Evolutionary conservation across 2,888 invertebrate genomes (phyloP).

Genomic region (Caenorhabditis drosophilae): DNA sequence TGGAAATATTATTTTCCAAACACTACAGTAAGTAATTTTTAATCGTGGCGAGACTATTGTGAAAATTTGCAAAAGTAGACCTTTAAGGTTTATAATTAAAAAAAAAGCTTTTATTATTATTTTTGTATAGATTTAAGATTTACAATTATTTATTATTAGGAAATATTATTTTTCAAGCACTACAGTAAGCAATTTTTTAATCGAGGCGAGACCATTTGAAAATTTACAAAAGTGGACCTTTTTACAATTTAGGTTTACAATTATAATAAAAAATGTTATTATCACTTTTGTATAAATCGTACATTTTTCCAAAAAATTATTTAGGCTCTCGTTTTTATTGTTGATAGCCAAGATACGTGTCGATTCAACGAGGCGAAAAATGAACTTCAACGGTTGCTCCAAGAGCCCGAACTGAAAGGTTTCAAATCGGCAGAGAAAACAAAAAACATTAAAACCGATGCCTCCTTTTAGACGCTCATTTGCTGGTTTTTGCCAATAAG

Average conservation of each 20-base stretch:
- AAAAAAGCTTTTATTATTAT: too few relatives aligned
- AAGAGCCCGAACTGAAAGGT: slow-evolving; percentile 3
- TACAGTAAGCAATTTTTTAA: background rate
- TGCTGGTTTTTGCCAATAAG: slow-evolving; percentile 38
- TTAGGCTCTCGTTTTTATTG: slow-evolving; percentile 36
- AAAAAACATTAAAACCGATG: too few relatives aligned
- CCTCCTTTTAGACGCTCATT: slow-evolving; percentile 14
- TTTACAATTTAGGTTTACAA: too few relatives aligned
- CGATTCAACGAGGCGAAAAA: slow-evolving; percentile 19
- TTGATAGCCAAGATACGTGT: slow-evolving; percentile 26
- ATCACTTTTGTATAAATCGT: too few relatives aligned
- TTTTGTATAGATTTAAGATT: too few relatives aligned
- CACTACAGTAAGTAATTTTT: slow-evolving; percentile 21
- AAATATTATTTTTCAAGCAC: too few relatives aligned
- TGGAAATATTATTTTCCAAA: slow-evolving; percentile 96
- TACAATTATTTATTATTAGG: too few relatives aligned
- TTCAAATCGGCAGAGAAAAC: too few relatives aligned
- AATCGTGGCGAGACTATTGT: background rate
- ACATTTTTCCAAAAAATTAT: background rate
- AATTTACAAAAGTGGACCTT: too few relatives aligned
- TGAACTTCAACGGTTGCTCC: slow-evolving; percentile 5
- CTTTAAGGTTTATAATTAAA: too few relatives aligned
- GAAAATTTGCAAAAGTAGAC: background rate
- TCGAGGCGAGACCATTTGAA: too few relatives aligned
- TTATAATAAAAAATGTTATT: too few relatives aligned